phyloP scores from a whole-genome alignment of 2,888 invertebrate genomes.

The Deladenus siricidicola region DNA sequence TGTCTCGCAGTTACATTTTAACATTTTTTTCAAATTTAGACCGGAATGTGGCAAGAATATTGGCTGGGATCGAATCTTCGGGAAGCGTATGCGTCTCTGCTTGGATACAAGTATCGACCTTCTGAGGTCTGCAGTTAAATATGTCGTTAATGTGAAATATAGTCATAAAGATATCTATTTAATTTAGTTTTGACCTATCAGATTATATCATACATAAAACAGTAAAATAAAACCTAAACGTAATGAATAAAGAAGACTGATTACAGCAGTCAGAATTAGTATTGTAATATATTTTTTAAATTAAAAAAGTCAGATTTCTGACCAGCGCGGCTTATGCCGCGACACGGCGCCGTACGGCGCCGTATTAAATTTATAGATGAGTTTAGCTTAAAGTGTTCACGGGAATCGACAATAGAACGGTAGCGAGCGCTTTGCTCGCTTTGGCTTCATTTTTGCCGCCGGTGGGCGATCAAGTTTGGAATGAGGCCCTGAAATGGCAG shows the following conservation, averaged over 20 bases:
- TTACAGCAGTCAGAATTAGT: neutral
- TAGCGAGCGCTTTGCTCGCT: constrained; percentile 57
- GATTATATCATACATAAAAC: too few species aligned
- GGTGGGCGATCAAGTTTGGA: constrained; percentile 51
- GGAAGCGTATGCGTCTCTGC: constrained; percentile 18
- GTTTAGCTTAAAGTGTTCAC: constrained; percentile 63
- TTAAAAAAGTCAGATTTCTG: too few species aligned
- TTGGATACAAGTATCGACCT: constrained; percentile 60
- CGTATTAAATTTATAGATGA: neutral
- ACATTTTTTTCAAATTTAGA: too few species aligned
- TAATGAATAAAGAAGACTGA: too few species aligned
- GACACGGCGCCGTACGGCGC: too few species aligned
- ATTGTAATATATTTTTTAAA: too few species aligned
- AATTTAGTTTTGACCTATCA: too few species aligned
- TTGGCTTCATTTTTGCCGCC: constrained; percentile 56
- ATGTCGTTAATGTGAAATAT: too few species aligned
- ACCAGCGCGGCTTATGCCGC: too few species aligned
- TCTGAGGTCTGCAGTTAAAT: constrained; percentile 34
- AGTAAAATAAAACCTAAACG: too few species aligned
- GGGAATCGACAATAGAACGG: constrained; percentile 77
- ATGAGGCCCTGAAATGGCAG: constrained; percentile 65
- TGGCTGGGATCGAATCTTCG: neutral
- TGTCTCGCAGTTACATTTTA: too few species aligned
- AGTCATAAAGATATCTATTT: too few species aligned
- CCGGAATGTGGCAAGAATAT: constrained; percentile 1